Percentiles rank a stretch among this genome's conserved stretches.
These are phyloP conservation scores for Cossypha niveicapilla DNA, from an alignment of 2,797 vertebrate species.

Conservation along the genomic window DNA sequence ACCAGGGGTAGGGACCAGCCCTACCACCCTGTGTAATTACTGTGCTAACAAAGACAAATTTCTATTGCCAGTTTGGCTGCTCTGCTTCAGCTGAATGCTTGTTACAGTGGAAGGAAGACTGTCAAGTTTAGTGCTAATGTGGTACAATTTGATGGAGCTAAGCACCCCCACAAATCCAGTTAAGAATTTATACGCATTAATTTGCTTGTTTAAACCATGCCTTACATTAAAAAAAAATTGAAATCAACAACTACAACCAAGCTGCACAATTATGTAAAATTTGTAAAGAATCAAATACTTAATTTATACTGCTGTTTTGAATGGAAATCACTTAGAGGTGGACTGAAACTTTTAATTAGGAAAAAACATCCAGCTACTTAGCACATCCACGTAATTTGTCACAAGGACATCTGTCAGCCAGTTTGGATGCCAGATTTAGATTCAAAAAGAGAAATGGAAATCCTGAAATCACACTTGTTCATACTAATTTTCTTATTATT, in stretches of 20 bases:
- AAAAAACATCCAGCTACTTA: background rate
- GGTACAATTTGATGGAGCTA: background rate
- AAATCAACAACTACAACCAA: background rate
- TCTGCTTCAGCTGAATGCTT: background rate
- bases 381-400: background rate
- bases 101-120: background rate
- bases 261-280: slow-evolving; percentile 21
- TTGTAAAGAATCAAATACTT: slow-evolving; percentile 23
- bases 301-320: slow-evolving; percentile 20
- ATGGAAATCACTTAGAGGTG: slow-evolving; percentile 8
- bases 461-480: background rate
- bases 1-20: background rate
- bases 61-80: background rate
- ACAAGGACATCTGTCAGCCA: background rate
- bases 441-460: slow-evolving; percentile 1
- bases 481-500: background rate
- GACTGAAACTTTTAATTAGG: slow-evolving; percentile 1
- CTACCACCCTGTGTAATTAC: background rate
- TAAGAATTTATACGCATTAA: slow-evolving; percentile 17
- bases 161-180: background rate
- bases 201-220: slow-evolving; percentile 54
- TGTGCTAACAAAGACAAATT: background rate
- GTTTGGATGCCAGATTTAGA: background rate
- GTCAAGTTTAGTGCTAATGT: background rate
- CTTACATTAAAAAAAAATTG: slow-evolving; percentile 25